Evolutionary conservation across 1,140 invertebrate genomes (phyloP), one percentile per base, ranked within the genome.

Genomic region (Megalonaias nervosa): DNA sequence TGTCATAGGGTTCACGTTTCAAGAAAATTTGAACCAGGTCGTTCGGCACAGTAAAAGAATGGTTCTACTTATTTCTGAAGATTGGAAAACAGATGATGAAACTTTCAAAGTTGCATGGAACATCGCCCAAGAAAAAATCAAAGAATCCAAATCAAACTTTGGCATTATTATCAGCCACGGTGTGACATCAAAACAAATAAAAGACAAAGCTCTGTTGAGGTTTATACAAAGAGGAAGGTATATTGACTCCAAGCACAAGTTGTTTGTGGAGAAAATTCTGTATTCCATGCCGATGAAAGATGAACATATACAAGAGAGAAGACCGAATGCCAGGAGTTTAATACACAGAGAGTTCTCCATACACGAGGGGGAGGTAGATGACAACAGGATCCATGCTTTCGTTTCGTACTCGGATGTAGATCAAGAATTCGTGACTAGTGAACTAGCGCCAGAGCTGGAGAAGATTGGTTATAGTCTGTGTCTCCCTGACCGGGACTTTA

Each of bases 401-500:
- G 60, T 86, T 6, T 79, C 82, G 13, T 86, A 84, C 59, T 71
- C 81, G 2, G 82, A 86, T 14, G 62, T 70, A 55, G 82, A 85
- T 71, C 72, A 81, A 57, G 21, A 79, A 12, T 82, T 74, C 66
- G 80, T 80, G 15, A 66, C 82, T 26, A 78, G 81, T 58, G 72
- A 71, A n/a, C 62, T 86, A 4, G 75, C 71, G 21, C 74, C 76
- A 21, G 66, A 66, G 17, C 60, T 84, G 31, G 81, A 86, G 55
- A 57, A 67, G n/a, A 74, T 65, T 0, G 84, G 80, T 0, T 82
- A 82, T 72, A 68, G 17, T 15, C 75, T 82, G 16, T 79, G 77
- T 61, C 69, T 86, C 15, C 76, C 82, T 14, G 85, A 86, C 67
- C 74, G 84, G 26, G 82, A 85, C 38, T 86, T 86, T 60, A 69